Evolutionary conservation across 2,797 vertebrate genomes (phyloP).

Genomic region (Potorous gilbertii): DNA sequence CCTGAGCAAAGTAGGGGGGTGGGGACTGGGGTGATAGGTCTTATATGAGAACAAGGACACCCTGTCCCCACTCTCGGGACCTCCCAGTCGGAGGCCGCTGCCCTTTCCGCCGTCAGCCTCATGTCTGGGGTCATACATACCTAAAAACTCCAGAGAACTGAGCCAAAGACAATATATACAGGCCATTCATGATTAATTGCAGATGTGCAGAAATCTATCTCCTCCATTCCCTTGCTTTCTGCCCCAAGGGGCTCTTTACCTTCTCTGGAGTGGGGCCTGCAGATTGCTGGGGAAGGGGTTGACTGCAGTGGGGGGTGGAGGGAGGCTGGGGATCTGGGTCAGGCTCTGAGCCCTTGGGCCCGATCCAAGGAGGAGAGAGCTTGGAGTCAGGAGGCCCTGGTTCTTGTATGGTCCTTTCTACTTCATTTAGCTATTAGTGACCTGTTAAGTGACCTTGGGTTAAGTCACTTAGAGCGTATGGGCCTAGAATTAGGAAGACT

Average conservation of each 20-base stretch:
- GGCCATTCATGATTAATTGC: background rate
- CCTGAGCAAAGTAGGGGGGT: background rate
- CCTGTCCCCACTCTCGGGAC: background rate
- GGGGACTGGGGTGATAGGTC: background rate
- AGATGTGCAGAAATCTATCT: background rate
- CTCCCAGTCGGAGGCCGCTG: background rate
- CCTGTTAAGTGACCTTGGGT: background rate
- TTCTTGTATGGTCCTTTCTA: background rate
- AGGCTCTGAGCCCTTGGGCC: background rate
- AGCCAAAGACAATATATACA: background rate
- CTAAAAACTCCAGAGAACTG: background rate
- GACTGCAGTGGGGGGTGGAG: background rate
- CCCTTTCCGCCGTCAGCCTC: background rate
- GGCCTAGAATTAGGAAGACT: background rate
- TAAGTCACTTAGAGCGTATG: background rate
- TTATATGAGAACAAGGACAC: background rate
- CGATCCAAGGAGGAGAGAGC: background rate
- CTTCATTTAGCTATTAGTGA: background rate
- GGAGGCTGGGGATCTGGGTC: background rate
- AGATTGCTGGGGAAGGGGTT: background rate
- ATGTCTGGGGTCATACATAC: background rate
- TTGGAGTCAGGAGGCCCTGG: background rate
- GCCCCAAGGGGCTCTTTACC: background rate
- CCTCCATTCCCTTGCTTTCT: background rate
- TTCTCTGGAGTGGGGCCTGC: background rate